These are phyloP conservation scores for Acrocephalus kingi DNA, from an alignment of 2,113 vertebrate species.

Conservation along the genomic window DNA sequence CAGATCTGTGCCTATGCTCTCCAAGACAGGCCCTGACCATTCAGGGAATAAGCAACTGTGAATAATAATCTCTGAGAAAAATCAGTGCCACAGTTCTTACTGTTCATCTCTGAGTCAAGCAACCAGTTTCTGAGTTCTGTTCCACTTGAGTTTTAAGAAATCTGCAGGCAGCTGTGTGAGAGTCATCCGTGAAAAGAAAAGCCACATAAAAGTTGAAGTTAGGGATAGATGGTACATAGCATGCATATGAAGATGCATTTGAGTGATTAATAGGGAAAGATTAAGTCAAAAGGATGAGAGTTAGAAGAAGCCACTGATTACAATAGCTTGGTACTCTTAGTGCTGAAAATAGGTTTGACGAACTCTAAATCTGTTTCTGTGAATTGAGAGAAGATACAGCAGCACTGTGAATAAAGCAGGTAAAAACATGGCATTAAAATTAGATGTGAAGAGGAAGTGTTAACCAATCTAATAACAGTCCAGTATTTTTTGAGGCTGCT, in stretches of 20 bases:
- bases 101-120: not conserved
- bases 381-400: not conserved
- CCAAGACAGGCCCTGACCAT: not conserved
- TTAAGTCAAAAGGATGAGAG: not conserved
- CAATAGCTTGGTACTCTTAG: not conserved
- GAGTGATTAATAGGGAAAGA: not conserved
- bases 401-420: not conserved
- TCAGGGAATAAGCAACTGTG: not conserved
- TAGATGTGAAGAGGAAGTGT: not conserved
- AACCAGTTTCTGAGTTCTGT: not conserved
- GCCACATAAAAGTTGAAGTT: not conserved
- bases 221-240: not conserved
- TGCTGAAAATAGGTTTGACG: not conserved
- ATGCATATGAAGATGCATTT: not conserved
- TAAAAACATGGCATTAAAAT: not conserved
- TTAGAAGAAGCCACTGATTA: not conserved
- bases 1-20: not conserved
- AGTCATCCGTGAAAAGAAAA: not conserved
- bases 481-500: not conserved
- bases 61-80: not conserved
- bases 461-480: not conserved
- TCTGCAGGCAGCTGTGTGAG: not conserved
- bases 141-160: not conserved
- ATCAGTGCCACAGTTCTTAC: not conserved
- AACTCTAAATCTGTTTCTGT: not conserved